phyloP scores from a whole-genome alignment of 1,140 invertebrate genomes.

The Daktulosphaira vitifoliae region DNA sequence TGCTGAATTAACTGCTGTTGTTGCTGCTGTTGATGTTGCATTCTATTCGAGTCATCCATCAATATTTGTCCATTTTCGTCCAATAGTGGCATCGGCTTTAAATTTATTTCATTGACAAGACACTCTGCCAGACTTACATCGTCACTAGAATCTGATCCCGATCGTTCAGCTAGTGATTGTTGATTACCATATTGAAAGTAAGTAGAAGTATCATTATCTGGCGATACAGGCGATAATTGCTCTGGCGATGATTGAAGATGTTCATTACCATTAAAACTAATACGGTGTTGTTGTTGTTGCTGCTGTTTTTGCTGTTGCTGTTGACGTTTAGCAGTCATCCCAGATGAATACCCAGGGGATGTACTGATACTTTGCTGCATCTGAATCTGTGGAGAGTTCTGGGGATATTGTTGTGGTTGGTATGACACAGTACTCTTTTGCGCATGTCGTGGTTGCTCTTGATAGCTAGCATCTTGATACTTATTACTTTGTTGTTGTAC shows the following conservation, averaged over 20 bases:
- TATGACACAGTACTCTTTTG: not conserved
- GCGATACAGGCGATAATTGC: conserved; percentile 1
- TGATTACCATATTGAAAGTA: not conserved
- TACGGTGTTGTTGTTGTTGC: not conserved
- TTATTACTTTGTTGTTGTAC: not conserved
- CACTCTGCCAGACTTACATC: conserved; percentile 33
- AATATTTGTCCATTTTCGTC: conserved; percentile 18
- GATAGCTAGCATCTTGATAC: not conserved
- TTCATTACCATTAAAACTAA: not conserved
- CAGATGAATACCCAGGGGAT: not conserved
- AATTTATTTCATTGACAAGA: conserved; percentile 13
- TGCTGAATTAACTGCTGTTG: conserved; percentile 30
- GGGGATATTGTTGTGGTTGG: conserved; percentile 25
- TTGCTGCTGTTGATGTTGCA: conserved; percentile 34
- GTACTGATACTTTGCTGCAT: not conserved
- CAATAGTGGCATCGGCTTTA: conserved; percentile 11
- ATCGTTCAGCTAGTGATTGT: conserved; percentile 8
- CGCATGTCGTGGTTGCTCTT: conserved; percentile 18
- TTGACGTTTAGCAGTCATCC: not conserved
- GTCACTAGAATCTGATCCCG: conserved; percentile 31
- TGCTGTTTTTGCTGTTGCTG: not conserved
- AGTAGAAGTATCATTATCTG: not conserved
- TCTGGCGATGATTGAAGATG: conserved; percentile 3
- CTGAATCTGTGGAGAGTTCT: not conserved
- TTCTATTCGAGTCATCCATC: conserved; percentile 1